Percentiles rank a stretch among this genome's conserved stretches.
phyloP scores from a whole-genome alignment of 2,888 invertebrate genomes.

The Cosmopolites sordidus region DNA sequence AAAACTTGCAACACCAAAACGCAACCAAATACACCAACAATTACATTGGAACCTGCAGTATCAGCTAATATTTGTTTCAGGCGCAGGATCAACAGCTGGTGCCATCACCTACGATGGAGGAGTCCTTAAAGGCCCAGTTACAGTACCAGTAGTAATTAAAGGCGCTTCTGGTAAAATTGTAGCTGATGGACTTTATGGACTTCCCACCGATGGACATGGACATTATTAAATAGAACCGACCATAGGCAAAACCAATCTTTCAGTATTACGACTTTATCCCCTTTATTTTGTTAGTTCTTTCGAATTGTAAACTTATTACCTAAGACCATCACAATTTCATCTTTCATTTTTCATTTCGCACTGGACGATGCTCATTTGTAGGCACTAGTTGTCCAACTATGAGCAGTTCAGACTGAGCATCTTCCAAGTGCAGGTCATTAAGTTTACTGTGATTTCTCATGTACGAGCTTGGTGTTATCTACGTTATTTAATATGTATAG shows the following conservation, averaged over 20 bases:
- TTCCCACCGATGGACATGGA: conserved; percentile 36
- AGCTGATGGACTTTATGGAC: conserved; percentile 45
- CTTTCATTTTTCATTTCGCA: conserved; percentile 19
- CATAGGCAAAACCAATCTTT: conserved; percentile 27
- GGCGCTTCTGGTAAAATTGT: conserved; percentile 38
- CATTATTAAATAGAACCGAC: conserved; percentile 22
- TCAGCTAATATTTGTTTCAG: conserved; percentile 4
- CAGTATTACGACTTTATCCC: conserved; percentile 24
- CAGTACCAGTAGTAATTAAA: conserved; percentile 37
- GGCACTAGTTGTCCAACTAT: conserved; percentile 19
- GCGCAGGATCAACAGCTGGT: conserved; percentile 25
- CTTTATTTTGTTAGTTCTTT: conserved; percentile 13
- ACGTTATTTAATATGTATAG: conserved; percentile 29
- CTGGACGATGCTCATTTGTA: conserved; percentile 15
- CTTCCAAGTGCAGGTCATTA: conserved; percentile 18
- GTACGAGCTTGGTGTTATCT: conserved; percentile 28
- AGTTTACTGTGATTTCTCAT: conserved; percentile 28
- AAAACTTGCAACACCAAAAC: neutral
- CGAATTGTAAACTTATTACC: conserved; percentile 23
- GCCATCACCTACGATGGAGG: conserved; percentile 31
- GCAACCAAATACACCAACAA: neutral
- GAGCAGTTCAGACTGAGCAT: conserved; percentile 21
- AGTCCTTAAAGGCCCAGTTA: conserved; percentile 35
- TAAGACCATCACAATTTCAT: conserved; percentile 26
- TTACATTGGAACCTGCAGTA: neutral